Percentiles rank a stretch among this genome's conserved stretches.
Conservation (phyloP, 2,797 vertebrate genomes). For the Coilia nasus region DNA sequence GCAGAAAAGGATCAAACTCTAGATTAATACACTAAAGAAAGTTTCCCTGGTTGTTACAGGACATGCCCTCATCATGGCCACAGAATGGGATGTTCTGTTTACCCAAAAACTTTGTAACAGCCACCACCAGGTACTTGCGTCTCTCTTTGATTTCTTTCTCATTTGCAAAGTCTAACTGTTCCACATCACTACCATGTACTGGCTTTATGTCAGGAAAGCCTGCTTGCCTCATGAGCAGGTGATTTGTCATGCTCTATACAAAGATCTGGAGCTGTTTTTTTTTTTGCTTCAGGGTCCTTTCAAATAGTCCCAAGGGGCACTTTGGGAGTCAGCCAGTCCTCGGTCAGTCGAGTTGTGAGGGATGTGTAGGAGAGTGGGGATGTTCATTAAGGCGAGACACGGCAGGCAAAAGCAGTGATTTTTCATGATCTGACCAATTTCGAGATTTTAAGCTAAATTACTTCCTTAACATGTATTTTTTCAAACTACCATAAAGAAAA, state of each 20-base stretch:
- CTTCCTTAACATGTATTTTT: too few relatives aligned
- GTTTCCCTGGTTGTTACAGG: constrained; percentile 33
- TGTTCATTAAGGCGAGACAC: too few relatives aligned
- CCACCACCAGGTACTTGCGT: constrained; percentile 31
- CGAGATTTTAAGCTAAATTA: too few relatives aligned
- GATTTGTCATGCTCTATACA: constrained; percentile 34
- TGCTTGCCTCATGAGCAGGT: constrained; percentile 29
- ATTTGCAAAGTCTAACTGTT: constrained; percentile 38
- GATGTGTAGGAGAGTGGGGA: too few relatives aligned
- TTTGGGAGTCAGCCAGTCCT: too few relatives aligned
- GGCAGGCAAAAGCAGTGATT: too few relatives aligned
- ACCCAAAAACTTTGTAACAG: too few relatives aligned
- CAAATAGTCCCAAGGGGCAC: too few relatives aligned
- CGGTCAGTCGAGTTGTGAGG: too few relatives aligned
- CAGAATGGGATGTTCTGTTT: constrained; percentile 29
- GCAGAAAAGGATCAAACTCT: constrained; percentile 40
- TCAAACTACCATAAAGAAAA: too few relatives aligned
- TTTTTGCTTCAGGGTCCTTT: too few relatives aligned
- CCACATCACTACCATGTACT: constrained; percentile 32
- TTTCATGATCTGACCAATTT: too few relatives aligned
- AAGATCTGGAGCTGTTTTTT: constrained; percentile 36
- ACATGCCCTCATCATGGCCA: constrained; percentile 30
- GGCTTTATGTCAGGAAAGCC: constrained; percentile 35
- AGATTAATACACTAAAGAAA: constrained; percentile 39
- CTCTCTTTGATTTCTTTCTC: constrained; percentile 33